A percentile compares a stretch with the other conserved stretches of the same genome.
phyloP scores from a whole-genome alignment of 2,888 invertebrate genomes.

The Odontomyia ornata region DNA sequence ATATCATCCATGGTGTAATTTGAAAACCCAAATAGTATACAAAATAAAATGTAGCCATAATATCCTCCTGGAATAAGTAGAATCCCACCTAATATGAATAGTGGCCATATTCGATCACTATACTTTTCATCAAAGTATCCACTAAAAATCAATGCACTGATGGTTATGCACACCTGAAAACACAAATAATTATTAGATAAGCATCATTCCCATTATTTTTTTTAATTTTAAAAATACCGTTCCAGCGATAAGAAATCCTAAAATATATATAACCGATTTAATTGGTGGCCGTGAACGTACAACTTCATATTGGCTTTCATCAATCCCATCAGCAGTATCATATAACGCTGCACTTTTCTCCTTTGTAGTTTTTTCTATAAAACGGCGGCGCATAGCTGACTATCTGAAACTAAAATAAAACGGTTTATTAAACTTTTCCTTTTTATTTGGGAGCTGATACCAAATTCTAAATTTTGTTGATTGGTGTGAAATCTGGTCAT shows the following conservation, averaged over 20 bases:
- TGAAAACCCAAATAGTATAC: slow-evolving; percentile 66
- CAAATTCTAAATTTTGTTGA: no score
- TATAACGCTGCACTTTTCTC: slow-evolving; percentile 3
- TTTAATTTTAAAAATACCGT: slow-evolving; percentile 58
- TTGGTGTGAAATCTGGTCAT: no score
- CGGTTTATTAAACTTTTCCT: no score
- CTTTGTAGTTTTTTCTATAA: not conserved
- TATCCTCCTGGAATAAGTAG: slow-evolving; percentile 94
- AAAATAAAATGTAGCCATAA: slow-evolving; percentile 87
- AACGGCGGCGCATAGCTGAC: slow-evolving; percentile 12
- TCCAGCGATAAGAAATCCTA: slow-evolving; percentile 80
- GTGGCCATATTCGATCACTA: slow-evolving; percentile 87
- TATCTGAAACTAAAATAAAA: not conserved
- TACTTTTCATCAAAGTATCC: slow-evolving; percentile 86
- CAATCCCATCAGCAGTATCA: slow-evolving; percentile 17
- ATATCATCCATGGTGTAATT: slow-evolving; percentile 26
- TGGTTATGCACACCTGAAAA: slow-evolving; percentile 70
- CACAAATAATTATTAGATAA: not conserved
- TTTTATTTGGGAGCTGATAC: no score
- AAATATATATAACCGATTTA: slow-evolving; percentile 82
- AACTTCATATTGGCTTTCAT: slow-evolving; percentile 68
- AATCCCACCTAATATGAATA: slow-evolving; percentile 84
- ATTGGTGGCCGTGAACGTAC: slow-evolving; percentile 81
- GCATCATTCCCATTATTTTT: not conserved
- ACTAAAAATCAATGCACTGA: slow-evolving; percentile 80